Evolutionary conservation across 2,888 invertebrate species (phyloP).

Genomic region (Rhagonycha lutea): DNA sequence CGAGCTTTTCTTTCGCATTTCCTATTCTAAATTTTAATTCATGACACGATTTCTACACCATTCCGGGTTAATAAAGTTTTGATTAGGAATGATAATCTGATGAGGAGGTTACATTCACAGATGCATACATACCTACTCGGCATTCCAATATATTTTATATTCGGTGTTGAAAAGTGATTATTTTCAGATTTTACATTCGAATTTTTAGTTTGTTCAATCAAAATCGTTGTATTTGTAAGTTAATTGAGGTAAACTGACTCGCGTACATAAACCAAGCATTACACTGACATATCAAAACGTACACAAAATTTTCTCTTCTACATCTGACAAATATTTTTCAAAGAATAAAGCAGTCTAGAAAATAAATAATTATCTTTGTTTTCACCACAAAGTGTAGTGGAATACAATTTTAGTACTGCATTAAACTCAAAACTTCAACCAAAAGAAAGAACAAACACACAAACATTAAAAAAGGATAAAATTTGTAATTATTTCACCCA

Average conservation of each 20-base stretch:
- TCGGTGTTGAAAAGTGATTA: no score
- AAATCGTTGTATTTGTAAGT: no score
- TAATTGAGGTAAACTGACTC: no score
- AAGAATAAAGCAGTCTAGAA: neutral
- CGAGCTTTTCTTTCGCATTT: neutral
- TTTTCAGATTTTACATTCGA: no score
- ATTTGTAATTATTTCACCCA: neutral
- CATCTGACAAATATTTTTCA: no score
- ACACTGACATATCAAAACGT: no score
- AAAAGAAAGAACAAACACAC: neutral
- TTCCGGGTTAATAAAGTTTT: neutral
- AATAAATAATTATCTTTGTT: neutral
- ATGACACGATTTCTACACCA: neutral
- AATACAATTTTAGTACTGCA: neutral
- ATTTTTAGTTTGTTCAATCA: no score
- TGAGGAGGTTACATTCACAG: neutral
- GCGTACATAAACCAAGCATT: no score
- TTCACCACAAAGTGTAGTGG: neutral
- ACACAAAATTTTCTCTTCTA: no score
- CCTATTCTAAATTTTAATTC: neutral
- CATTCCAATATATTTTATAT: no score
- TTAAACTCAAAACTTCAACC: neutral
- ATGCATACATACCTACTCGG: no score
- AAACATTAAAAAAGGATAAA: neutral
- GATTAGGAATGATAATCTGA: neutral